A percentile compares a stretch with the other conserved stretches of the same genome.
Conservation (phyloP, 2,797 vertebrate genomes). For the Esox masquinongy region DNA sequence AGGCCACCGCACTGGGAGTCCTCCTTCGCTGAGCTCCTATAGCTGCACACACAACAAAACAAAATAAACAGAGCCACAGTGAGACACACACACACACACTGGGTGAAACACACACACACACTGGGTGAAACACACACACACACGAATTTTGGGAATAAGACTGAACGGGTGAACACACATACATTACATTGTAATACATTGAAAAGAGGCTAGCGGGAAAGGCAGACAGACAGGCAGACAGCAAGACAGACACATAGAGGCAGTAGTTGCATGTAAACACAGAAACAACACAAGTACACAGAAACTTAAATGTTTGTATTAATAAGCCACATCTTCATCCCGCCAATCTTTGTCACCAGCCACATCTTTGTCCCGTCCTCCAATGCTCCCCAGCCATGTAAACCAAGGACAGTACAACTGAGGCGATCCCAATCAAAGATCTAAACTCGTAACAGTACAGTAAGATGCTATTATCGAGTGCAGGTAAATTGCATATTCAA, state of each 20-base stretch:
- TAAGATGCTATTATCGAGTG: slow-evolving; percentile 2
- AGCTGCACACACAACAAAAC: slow-evolving; percentile 75
- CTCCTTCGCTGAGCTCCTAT: slow-evolving; percentile 94
- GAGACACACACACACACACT: slow-evolving; percentile 20
- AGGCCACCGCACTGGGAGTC: slow-evolving; percentile 85
- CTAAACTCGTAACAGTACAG: slow-evolving; percentile 19
- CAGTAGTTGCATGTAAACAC: neutral
- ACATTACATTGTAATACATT: neutral
- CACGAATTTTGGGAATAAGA: neutral
- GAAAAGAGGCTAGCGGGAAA: slow-evolving; percentile 9
- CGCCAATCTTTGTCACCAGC: no score
- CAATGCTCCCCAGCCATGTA: neutral
- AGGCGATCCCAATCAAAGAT: slow-evolving; percentile 28
- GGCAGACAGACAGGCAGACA: slow-evolving; percentile 1
- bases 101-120: slow-evolving; percentile 7
- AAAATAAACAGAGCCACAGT: slow-evolving; percentile 14
- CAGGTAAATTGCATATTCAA: slow-evolving; percentile 36
- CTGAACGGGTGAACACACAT: neutral
- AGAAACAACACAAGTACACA: neutral
- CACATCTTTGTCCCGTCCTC: neutral
- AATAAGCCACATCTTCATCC: no score
- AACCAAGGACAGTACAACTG: neutral
- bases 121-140: slow-evolving; percentile 13
- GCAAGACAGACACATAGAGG: slow-evolving; percentile 50
- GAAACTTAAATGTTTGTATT: neutral